These are phyloP conservation scores for Germaria angustata DNA, from an alignment of 2,888 invertebrate species.

Conservation along the genomic window DNA sequence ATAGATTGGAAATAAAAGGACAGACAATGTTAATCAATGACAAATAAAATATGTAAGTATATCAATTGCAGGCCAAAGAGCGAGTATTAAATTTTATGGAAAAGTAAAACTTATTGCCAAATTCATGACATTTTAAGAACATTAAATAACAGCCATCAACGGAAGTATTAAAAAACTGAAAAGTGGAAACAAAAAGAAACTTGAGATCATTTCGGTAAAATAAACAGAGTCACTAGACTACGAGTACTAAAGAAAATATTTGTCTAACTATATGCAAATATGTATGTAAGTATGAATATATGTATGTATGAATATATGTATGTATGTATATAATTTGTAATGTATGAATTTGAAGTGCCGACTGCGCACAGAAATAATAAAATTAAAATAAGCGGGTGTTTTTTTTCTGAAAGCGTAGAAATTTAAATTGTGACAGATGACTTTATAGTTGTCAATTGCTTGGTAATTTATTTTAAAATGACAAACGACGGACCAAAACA, in stretches of 20 bases:
- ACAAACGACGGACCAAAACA: too few relatives aligned
- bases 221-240: slow-evolving; percentile 64
- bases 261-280: not conserved
- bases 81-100: too few relatives aligned
- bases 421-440: not conserved
- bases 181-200: slow-evolving; percentile 38
- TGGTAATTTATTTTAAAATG: too few relatives aligned
- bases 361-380: not conserved
- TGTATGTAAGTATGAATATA: not conserved
- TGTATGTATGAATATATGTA: not conserved
- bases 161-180: slow-evolving; percentile 12
- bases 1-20: too few relatives aligned
- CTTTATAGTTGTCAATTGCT: too few relatives aligned
- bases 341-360: slow-evolving; percentile 45
- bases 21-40: too few relatives aligned
- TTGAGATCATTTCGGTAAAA: slow-evolving; percentile 45
- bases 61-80: too few relatives aligned
- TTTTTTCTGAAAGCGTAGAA: not conserved
- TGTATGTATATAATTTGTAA: not conserved
- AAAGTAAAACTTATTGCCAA: too few relatives aligned
- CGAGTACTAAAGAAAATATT: slow-evolving; percentile 49
- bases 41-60: too few relatives aligned
- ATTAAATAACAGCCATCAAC: not conserved
- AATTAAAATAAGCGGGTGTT: not conserved
- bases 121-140: too few relatives aligned